These are phyloP conservation scores for Zeuzera pyrina DNA, from an alignment of 2,888 invertebrate species.

Conservation along the genomic window DNA sequence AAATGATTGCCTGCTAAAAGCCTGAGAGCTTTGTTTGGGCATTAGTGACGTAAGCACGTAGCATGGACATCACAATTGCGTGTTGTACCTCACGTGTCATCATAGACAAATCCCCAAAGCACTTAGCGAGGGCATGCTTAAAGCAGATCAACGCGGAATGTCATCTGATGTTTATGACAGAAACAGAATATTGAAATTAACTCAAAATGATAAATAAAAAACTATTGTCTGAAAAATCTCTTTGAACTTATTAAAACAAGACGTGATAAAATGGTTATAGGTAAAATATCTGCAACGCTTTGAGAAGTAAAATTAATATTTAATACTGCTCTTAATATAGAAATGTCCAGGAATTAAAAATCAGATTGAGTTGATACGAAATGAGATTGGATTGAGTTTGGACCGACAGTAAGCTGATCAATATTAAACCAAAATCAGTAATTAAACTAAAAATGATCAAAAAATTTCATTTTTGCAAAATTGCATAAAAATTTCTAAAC, in stretches of 20 bases:
- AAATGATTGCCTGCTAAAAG: too few relatives aligned
- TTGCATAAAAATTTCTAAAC: not conserved
- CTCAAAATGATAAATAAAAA: not conserved
- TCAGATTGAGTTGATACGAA: too few relatives aligned
- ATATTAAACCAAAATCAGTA: too few relatives aligned
- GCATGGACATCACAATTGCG: conserved; percentile 46
- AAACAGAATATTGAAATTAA: not conserved
- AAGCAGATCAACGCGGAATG: conserved; percentile 27
- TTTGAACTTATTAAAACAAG: not conserved
- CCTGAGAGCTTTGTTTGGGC: too few relatives aligned
- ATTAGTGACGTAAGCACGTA: conserved; percentile 28
- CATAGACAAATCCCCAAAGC: conserved; percentile 60
- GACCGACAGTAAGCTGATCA: too few relatives aligned
- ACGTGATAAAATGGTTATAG: too few relatives aligned
- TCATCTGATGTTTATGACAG: conserved; percentile 6
- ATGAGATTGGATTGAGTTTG: too few relatives aligned
- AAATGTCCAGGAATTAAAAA: too few relatives aligned
- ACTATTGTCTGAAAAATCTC: not conserved
- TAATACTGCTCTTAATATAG: too few relatives aligned
- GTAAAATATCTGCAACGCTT: too few relatives aligned
- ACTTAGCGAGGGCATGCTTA: conserved; percentile 14
- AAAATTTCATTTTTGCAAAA: not conserved
- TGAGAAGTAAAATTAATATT: too few relatives aligned
- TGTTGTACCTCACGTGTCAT: conserved; percentile 46
- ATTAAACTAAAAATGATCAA: too few relatives aligned